Base-by-base conservation (phyloP, 1,140 invertebrate genomes). In the Tetragonula clypearis region DNA sequence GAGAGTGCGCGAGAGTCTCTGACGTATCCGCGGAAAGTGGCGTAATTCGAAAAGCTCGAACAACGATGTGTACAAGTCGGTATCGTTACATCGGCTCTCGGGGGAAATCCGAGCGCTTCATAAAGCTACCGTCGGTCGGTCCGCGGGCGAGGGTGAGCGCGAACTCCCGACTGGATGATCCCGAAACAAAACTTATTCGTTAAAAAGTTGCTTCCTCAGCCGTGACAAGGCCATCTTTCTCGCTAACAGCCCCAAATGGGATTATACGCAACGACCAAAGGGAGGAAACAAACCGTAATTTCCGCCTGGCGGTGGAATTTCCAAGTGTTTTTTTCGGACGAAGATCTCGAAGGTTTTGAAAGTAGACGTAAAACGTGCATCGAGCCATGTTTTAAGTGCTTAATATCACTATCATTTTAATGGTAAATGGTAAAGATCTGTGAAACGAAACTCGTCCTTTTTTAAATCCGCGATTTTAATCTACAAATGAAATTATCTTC, bases 51-150 rank as follows among this genome's bases (percentile, higher is more conserved):
- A 85, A 79, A 83, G 71, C 26, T 66, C 66, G 77, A 60, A 62
- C 66, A 88, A 53, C 49, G 56, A 21, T 17, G 78, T 71, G 78
- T 71, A 84, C 41, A 49, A 49, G 41, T 49, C 41, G 41, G 41
- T 49, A 66, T 49, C 73, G 14, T 75, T 68, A 69, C 79, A 66
- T 66, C 26, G 65, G 26, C 55, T 71, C 88, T 62, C 87, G 41
- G 26, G 88, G 87, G 79, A 88, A 89, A 88, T 89, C 86, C 60
- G 41, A 71, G 60, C 55, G 23, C 41, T 79, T 86, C 65, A 55
- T 86, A 56, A 80, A 77, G 76, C 56, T 35, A 74, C 12, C 49
- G 72, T 8, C 49, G 76, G 77, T 79, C 85, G 74, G 74, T 82
- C 53, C 82, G 23, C 35, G 53, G 49, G 65, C 78, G 65, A 49